Percentiles rank a stretch among this genome's conserved stretches.
phyloP scores from a whole-genome alignment of 2,888 invertebrate species.

The Clivina fossor region DNA sequence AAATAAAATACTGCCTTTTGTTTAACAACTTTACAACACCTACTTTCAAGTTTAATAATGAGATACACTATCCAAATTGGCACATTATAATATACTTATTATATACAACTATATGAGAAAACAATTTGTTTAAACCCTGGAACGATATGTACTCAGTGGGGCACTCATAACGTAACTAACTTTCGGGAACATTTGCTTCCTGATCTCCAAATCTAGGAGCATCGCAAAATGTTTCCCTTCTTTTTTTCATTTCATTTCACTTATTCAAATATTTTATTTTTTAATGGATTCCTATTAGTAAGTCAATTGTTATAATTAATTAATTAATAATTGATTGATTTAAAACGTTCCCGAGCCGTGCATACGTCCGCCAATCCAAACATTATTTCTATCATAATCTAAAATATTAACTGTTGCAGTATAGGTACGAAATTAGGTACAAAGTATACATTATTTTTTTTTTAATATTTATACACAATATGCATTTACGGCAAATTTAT shows the following conservation, averaged over 20 bases:
- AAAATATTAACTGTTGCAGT: too few relatives aligned
- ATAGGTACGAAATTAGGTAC: too few relatives aligned
- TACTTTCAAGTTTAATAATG: conserved; percentile 29
- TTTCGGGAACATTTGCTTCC: conserved; percentile 33
- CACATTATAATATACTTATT: conserved; percentile 49
- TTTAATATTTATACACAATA: too few relatives aligned
- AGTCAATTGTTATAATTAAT: neutral
- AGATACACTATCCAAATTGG: conserved; percentile 46
- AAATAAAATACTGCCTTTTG: conserved; percentile 39
- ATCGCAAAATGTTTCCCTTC: too few relatives aligned
- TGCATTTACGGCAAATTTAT: too few relatives aligned
- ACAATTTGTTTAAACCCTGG: conserved; percentile 50
- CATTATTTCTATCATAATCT: too few relatives aligned
- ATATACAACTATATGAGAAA: conserved; percentile 50
- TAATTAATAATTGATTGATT: conserved; percentile 8
- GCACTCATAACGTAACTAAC: conserved; percentile 48
- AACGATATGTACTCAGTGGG: conserved; percentile 54
- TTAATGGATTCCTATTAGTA: conserved; percentile 6
- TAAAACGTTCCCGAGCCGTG: conserved; percentile 24
- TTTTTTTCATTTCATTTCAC: conserved; percentile 15
- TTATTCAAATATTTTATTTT: conserved; percentile 8
- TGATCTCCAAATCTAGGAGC: conserved; percentile 12
- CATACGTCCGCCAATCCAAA: too few relatives aligned
- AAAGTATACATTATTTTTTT: too few relatives aligned
- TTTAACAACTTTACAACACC: conserved; percentile 38